Conservation (phyloP, 2,888 invertebrate species). For the Chesias legatella region DNA sequence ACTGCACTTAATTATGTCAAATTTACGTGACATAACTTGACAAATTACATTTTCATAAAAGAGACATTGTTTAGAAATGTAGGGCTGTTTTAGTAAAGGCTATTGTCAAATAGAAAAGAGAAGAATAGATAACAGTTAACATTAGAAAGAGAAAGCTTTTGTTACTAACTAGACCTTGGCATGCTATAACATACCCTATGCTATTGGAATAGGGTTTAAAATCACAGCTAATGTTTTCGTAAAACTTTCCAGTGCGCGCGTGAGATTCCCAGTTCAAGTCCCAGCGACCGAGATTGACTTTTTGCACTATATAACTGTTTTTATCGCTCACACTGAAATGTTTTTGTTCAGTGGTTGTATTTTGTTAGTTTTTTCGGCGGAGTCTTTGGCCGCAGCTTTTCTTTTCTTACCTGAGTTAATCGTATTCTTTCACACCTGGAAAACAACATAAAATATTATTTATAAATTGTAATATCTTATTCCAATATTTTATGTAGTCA, state of each 20-base stretch:
- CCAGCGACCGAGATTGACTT: not conserved
- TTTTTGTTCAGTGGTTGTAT: slow-evolving; percentile 19
- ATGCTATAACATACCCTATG: slow-evolving; percentile 8
- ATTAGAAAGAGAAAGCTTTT: slow-evolving; percentile 9
- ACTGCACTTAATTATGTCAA: too few relatives aligned
- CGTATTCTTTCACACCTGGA: slow-evolving; percentile 66
- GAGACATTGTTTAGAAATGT: too few relatives aligned
- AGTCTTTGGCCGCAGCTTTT: slow-evolving; percentile 46
- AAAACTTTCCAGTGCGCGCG: slow-evolving; percentile 16
- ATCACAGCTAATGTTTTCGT: slow-evolving; percentile 20
- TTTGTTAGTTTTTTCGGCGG: slow-evolving; percentile 35
- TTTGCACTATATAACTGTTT: slow-evolving; percentile 8
- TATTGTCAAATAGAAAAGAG: slow-evolving; percentile 11
- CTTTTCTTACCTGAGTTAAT: slow-evolving; percentile 66
- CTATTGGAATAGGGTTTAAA: slow-evolving; percentile 8
- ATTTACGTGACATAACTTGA: too few relatives aligned
- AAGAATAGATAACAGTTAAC: slow-evolving; percentile 7
- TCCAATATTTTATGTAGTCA: too few relatives aligned
- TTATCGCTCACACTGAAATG: slow-evolving; percentile 11
- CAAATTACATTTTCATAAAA: too few relatives aligned
- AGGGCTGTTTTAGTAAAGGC: not conserved
- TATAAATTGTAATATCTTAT: too few relatives aligned
- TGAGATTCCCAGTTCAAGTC: slow-evolving; percentile 6
- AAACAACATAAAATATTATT: slow-evolving; percentile 7
- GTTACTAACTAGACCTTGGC: slow-evolving; percentile 3